Evolutionary conservation across 1,140 invertebrate genomes (phyloP).

Genomic region (Drosophila bocqueti): DNA sequence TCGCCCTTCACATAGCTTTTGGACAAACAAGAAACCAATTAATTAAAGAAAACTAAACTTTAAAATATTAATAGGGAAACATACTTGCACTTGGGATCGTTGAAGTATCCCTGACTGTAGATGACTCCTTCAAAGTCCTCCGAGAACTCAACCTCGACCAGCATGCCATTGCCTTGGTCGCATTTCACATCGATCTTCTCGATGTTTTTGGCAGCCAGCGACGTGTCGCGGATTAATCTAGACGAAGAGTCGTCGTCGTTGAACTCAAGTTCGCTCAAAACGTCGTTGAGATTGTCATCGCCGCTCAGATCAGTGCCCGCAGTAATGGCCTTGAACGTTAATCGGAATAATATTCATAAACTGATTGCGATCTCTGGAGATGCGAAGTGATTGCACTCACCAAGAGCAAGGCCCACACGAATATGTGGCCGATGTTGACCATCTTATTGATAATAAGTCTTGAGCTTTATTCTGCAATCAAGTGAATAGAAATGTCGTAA

Average conservation of each 20-base stretch:
- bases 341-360: slow-evolving; percentile 22
- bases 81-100: slow-evolving; percentile 89
- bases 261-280: slow-evolving; percentile 41
- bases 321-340: slow-evolving; percentile 60
- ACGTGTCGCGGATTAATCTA: slow-evolving; percentile 54
- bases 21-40: slow-evolving; percentile 22
- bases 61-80: not conserved
- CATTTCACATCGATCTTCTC: slow-evolving; percentile 89
- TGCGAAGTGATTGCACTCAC: slow-evolving; percentile 37
- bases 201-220: slow-evolving; percentile 81
- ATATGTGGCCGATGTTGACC: slow-evolving; percentile 72
- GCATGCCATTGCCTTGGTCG: slow-evolving; percentile 86
- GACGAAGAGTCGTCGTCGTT: slow-evolving; percentile 45
- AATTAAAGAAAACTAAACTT: not conserved
- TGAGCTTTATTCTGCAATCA: slow-evolving; percentile 45
- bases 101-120: slow-evolving; percentile 90
- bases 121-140: slow-evolving; percentile 89
- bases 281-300: slow-evolving; percentile 55
- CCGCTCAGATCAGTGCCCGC: slow-evolving; percentile 44
- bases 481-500: not conserved
- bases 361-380: slow-evolving; percentile 18
- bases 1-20: slow-evolving; percentile 88
- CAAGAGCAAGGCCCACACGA: slow-evolving; percentile 71
- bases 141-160: slow-evolving; percentile 88
- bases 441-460: slow-evolving; percentile 52